Percentiles rank a stretch among this genome's conserved stretches.
Evolutionary conservation across 2,113 vertebrate genomes (phyloP).

Genomic region (Chionomys nivalis): DNA sequence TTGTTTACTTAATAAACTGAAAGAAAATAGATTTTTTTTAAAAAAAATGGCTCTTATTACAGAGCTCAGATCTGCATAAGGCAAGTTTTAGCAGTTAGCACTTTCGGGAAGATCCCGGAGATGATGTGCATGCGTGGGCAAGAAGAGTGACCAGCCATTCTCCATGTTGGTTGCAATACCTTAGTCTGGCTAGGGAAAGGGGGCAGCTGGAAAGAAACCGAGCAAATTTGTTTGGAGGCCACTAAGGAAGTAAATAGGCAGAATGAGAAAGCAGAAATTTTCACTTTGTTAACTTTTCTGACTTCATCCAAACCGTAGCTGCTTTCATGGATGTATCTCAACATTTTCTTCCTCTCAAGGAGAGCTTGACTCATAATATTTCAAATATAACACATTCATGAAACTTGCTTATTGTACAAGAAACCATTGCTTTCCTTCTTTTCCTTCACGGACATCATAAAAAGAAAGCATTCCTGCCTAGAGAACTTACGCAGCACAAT

Average conservation of each 20-base stretch:
- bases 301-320: not conserved
- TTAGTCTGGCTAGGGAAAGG: slow-evolving; percentile 8
- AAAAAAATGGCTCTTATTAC: slow-evolving; percentile 55
- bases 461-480: not conserved
- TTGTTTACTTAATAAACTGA: slow-evolving; percentile 72
- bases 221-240: slow-evolving; percentile 48
- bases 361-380: not conserved
- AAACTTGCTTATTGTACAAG: not conserved
- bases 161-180: not conserved
- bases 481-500: not conserved
- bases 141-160: slow-evolving; percentile 19
- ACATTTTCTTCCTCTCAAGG: slow-evolving; percentile 55
- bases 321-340: not conserved
- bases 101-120: slow-evolving; percentile 51
- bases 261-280: slow-evolving; percentile 56
- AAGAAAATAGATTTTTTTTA: slow-evolving; percentile 47
- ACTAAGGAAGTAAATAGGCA: slow-evolving; percentile 43
- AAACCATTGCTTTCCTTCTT: not conserved
- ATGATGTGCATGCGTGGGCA: not conserved
- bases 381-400: not conserved
- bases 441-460: not conserved
- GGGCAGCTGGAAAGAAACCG: slow-evolving; percentile 55
- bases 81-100: slow-evolving; percentile 75
- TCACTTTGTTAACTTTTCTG: slow-evolving; percentile 45
- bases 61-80: slow-evolving; percentile 71